Evolutionary conservation across 1,140 invertebrate genomes (phyloP), one percentile per base, ranked within the genome.

Genomic region (Philaenus spumarius): DNA sequence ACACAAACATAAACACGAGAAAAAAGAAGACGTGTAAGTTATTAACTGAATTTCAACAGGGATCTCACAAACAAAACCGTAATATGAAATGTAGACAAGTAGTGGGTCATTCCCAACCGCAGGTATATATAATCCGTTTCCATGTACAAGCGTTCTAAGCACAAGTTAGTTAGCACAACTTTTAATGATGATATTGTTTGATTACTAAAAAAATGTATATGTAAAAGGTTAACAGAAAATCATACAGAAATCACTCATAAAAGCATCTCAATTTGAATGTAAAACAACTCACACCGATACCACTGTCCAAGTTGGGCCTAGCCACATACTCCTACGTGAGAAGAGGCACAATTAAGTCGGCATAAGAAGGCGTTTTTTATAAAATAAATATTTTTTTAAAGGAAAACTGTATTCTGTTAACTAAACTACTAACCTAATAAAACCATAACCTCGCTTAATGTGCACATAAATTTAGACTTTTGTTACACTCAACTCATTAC

Each of bases 401-500:
- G 3, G 3, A 30, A 30, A 30, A 30, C 26, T 30, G 9, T 9
- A 30, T 30, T 30, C 26, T 30, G 26, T 30, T 30, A 30, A 30
- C 9, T 30, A 30, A 30, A 30, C 43, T 48, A 57, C 55, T 57
- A 35, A 57, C 55, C 55, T 43, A 47, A 15, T 34, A 20, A 46
- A 34, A 37, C 46, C 55, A 47, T 48, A 57, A 48, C 30, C 53
- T 46, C 35, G 9, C 34, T n/a, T 23, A 55, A 55, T 56, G 24
- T 47, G 47, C 39, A 55, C 55, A 61, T 56, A 45, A 47, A 35
- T 39, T 34, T 58, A 51, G n/a, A 46, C 37, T 47, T 45, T 47
- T 43, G 46, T 42, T 55, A 58, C 42, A 61, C 47, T 58, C 55
- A 60, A 62, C 57, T 62, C 58, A 60, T 62, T 64, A 64, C 66